A percentile compares a stretch with the other conserved stretches of the same genome.
Evolutionary conservation across 2,888 invertebrate species (phyloP).

Genomic region (Diarsia brunnea): DNA sequence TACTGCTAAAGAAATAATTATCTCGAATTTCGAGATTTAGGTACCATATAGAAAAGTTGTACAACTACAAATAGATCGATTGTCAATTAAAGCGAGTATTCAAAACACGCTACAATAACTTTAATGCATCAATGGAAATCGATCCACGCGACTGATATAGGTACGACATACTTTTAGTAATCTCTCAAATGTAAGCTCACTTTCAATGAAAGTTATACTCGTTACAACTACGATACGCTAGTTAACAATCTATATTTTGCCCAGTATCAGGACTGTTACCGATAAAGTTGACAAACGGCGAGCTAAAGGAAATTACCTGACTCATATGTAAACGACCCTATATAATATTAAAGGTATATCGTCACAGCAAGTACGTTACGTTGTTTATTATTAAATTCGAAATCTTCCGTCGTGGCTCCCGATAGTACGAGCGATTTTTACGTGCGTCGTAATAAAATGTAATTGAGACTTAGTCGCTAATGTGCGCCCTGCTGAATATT

Average conservation of each 20-base stretch:
- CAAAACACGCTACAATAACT: conserved; percentile 47
- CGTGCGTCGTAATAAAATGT: conserved; percentile 37
- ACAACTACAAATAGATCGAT: conserved; percentile 11
- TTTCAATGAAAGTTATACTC: conserved; percentile 48
- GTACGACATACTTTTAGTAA: conserved; percentile 40
- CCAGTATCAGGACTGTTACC: conserved; percentile 53
- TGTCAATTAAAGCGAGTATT: conserved; percentile 18
- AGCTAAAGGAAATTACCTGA: conserved; percentile 50
- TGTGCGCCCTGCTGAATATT: conserved; percentile 40
- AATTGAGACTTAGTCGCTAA: conserved; percentile 50
- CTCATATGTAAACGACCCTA: conserved; percentile 44
- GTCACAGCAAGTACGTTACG: conserved; percentile 50
- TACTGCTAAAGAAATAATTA: background rate
- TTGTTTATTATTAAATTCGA: conserved; percentile 62
- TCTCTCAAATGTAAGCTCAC: conserved; percentile 50
- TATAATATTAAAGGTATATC: conserved; percentile 23
- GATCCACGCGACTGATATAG: conserved; percentile 50
- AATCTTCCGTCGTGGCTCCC: conserved; percentile 38
- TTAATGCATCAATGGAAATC: conserved; percentile 49
- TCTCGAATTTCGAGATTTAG: background rate
- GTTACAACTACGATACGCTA: conserved; percentile 50
- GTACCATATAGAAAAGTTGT: background rate
- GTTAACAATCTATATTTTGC: conserved; percentile 38
- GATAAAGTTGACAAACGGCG: conserved; percentile 45
- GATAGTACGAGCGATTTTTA: conserved; percentile 24